These are phyloP conservation scores for Matsumurasca onukii DNA, from an alignment of 1,140 invertebrate species.

Conservation along the genomic window DNA sequence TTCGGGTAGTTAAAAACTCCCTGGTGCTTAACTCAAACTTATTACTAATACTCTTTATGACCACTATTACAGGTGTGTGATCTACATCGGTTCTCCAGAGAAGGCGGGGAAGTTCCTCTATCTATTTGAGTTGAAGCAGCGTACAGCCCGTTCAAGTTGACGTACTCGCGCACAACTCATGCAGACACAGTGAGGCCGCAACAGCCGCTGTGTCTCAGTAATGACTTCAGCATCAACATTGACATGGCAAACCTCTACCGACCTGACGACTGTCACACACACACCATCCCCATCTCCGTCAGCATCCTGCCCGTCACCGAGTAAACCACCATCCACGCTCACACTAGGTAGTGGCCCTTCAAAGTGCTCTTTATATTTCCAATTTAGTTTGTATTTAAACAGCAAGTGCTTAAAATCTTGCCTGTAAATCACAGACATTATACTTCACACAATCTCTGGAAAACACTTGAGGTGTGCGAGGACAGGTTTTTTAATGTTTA, in stretches of 20 bases:
- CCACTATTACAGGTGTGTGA: slow-evolving; percentile 10
- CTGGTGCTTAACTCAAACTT: too few species aligned
- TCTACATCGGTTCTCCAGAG: slow-evolving; percentile 7
- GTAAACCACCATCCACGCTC: too few species aligned
- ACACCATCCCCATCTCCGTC: slow-evolving; percentile 10
- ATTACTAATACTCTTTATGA: too few species aligned
- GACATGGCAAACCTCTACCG: neutral
- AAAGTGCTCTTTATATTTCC: too few species aligned
- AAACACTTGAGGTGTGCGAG: too few species aligned
- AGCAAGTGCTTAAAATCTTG: too few species aligned
- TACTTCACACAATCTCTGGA: too few species aligned
- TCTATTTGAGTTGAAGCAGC: slow-evolving; percentile 13
- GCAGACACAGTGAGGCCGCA: slow-evolving; percentile 1
- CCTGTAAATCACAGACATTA: too few species aligned
- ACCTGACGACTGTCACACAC: neutral
- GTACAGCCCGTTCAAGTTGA: neutral
- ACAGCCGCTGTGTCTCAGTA: neutral
- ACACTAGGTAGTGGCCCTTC: too few species aligned
- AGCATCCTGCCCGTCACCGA: slow-evolving; percentile 4
- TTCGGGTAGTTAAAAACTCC: too few species aligned
- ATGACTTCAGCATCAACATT: slow-evolving; percentile 21
- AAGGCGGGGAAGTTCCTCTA: slow-evolving; percentile 14
- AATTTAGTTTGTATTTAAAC: too few species aligned
- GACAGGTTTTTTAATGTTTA: too few species aligned
- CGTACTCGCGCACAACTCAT: neutral